A percentile compares a stretch with the other conserved stretches of the same genome.
Conservation (phyloP, 2,888 invertebrate genomes). For the Anthophora plumipes region DNA sequence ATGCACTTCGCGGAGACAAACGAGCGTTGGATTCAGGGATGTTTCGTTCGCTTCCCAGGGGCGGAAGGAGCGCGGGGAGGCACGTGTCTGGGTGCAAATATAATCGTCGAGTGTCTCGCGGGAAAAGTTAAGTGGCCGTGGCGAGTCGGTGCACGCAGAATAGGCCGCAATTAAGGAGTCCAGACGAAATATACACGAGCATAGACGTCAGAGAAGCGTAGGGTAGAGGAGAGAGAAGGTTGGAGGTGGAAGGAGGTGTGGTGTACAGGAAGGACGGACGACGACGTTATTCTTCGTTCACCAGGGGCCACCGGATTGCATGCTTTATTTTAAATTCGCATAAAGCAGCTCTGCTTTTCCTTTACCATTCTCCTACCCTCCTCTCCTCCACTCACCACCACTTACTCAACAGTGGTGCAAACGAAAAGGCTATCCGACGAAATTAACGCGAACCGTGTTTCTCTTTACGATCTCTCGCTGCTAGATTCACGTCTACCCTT, state of each 20-base stretch:
- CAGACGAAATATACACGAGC: slow-evolving; percentile 64
- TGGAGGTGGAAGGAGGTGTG: slow-evolving; percentile 6
- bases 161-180: slow-evolving; percentile 73
- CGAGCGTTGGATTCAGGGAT: slow-evolving; percentile 29
- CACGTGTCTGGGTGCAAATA: slow-evolving; percentile 67
- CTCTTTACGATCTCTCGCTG: background rate
- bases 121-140: slow-evolving; percentile 70
- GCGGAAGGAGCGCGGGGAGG: slow-evolving; percentile 37
- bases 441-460: slow-evolving; percentile 50
- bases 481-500: background rate
- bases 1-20: slow-evolving; percentile 32
- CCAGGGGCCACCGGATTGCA: slow-evolving; percentile 57
- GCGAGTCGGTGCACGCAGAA: slow-evolving; percentile 66
- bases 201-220: slow-evolving; percentile 15
- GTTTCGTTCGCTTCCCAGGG: slow-evolving; percentile 6
- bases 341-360: slow-evolving; percentile 48
- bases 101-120: slow-evolving; percentile 71
- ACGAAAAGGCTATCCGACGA: slow-evolving; percentile 41
- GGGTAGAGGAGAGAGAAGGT: no score
- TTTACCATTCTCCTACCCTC: slow-evolving; percentile 12
- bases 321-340: slow-evolving; percentile 67
- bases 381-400: no score
- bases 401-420: slow-evolving; percentile 11
- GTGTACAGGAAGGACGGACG: background rate
- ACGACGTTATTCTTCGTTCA: slow-evolving; percentile 57